A percentile compares a stretch with the other conserved stretches of the same genome.
phyloP scores from a whole-genome alignment of 2,888 invertebrate species.

The Atethmia centrago region DNA sequence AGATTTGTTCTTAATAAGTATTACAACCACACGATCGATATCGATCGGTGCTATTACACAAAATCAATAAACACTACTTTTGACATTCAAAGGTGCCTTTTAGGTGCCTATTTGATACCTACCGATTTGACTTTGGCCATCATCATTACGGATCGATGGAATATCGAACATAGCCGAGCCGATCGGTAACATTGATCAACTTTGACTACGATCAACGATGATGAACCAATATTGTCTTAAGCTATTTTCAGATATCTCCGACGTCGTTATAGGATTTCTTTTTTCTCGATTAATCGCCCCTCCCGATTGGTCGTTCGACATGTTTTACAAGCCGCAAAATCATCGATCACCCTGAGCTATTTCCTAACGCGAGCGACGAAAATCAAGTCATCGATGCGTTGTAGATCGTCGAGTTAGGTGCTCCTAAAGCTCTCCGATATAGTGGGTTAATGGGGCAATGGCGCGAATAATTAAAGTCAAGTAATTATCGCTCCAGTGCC shows the following conservation, averaged over 20 bases:
- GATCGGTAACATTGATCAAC: too few species aligned
- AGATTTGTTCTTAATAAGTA: too few species aligned
- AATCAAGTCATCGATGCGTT: not conserved
- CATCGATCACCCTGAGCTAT: not conserved
- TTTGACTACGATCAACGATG: too few species aligned
- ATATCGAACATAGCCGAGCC: not conserved
- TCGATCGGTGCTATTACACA: not conserved
- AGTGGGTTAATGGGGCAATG: slow-evolving; percentile 59
- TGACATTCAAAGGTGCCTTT: too few species aligned
- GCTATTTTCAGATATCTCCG: too few species aligned
- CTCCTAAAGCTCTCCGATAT: slow-evolving; percentile 32
- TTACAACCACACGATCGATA: not conserved
- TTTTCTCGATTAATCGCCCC: too few species aligned
- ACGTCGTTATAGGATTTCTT: too few species aligned
- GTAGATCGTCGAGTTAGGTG: not conserved
- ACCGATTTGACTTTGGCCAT: too few species aligned
- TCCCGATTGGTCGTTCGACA: not conserved
- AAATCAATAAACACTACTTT: too few species aligned
- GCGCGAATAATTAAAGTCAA: slow-evolving; percentile 55
- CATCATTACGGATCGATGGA: not conserved
- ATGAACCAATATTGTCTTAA: too few species aligned
- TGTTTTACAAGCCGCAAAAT: not conserved
- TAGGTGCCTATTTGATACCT: too few species aligned
- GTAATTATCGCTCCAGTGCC: slow-evolving; percentile 37
- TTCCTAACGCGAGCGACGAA: not conserved